A percentile compares a stretch with the other conserved stretches of the same genome.
Evolutionary conservation across 1,140 invertebrate species (phyloP).

Genomic region (Lepidostoma basale): DNA sequence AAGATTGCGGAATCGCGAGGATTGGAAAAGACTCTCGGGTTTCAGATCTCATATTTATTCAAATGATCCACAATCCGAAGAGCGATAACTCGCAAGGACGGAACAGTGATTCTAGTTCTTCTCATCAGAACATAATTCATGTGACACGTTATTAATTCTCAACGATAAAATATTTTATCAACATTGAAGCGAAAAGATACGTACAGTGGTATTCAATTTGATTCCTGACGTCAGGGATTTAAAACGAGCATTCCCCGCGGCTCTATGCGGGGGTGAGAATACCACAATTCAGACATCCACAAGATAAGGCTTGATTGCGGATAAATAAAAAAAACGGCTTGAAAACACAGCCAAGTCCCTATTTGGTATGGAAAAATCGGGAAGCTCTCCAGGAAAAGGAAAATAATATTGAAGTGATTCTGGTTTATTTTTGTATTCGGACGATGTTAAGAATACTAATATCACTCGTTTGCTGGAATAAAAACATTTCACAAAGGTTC

Average conservation of each 20-base stretch:
- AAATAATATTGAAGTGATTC: not conserved
- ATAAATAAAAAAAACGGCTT: not conserved
- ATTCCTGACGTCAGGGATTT: conserved; percentile 6
- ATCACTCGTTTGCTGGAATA: too few relatives aligned
- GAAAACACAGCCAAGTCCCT: not conserved
- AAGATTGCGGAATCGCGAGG: too few relatives aligned
- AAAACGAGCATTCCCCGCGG: not conserved
- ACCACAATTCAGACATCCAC: not conserved
- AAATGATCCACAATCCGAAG: too few relatives aligned
- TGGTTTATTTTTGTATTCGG: too few relatives aligned
- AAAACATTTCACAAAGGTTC: too few relatives aligned
- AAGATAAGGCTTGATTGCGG: not conserved
- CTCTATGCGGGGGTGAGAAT: not conserved
- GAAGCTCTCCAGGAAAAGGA: not conserved
- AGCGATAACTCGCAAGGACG: too few relatives aligned
- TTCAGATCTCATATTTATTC: too few relatives aligned
- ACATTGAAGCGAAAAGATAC: not conserved
- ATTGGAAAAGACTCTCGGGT: too few relatives aligned
- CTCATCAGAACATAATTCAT: too few relatives aligned
- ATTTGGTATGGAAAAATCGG: not conserved
- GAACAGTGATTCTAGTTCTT: too few relatives aligned
- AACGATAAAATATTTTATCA: conserved; percentile 9
- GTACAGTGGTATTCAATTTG: conserved; percentile 8
- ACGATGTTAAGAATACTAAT: too few relatives aligned
- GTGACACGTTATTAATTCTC: too few relatives aligned